Evolutionary conservation across 2,797 vertebrate genomes (phyloP).

Genomic region (Caiman crocodilus): DNA sequence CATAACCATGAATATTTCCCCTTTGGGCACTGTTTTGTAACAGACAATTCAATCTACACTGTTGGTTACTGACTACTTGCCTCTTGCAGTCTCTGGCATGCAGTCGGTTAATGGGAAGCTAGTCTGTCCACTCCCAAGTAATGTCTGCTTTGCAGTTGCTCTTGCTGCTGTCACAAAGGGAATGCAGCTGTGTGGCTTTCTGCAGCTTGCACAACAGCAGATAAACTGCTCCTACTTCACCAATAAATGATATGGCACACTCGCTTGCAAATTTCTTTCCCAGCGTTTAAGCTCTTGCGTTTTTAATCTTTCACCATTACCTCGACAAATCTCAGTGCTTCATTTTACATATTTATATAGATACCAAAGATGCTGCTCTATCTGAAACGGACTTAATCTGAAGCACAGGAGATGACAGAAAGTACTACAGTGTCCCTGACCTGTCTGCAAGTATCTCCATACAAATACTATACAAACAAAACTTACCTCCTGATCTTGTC

Average conservation of each 20-base stretch:
- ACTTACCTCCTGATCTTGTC: background rate
- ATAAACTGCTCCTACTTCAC: background rate
- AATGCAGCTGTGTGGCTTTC: conserved; percentile 20
- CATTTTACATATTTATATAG: background rate
- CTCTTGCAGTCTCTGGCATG: background rate
- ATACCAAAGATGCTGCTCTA: background rate
- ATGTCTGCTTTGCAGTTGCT: background rate
- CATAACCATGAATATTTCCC: background rate
- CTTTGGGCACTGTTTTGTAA: background rate
- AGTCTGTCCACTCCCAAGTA: background rate
- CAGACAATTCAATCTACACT: background rate
- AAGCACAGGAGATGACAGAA: background rate
- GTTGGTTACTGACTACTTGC: background rate
- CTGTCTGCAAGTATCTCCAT: background rate
- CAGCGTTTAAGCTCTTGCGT: background rate
- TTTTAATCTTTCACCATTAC: background rate
- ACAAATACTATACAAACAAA: background rate
- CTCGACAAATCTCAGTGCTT: background rate
- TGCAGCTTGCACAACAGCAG: background rate
- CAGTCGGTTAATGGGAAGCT: background rate
- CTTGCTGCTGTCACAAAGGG: conserved; percentile 31
- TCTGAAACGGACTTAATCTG: conserved; percentile 21
- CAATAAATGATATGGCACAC: background rate
- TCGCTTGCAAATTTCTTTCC: background rate
- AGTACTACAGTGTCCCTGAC: background rate